Base-by-base conservation (phyloP, 2,888 invertebrate genomes). In the Ichneumon xanthorius region DNA sequence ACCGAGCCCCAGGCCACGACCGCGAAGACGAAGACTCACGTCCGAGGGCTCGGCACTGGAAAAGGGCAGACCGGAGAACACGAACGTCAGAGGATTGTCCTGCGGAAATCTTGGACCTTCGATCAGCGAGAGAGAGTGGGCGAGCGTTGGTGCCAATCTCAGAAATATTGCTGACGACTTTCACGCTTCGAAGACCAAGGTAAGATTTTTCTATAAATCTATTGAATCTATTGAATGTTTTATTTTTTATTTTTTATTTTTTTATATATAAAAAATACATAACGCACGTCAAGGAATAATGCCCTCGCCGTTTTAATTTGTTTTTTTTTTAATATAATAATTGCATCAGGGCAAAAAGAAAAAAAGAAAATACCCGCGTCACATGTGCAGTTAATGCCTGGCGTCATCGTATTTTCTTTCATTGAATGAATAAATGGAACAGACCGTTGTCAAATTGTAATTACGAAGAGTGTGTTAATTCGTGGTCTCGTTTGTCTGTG, bases 161-260 rank as follows among this genome's bases (percentile, higher is more conserved):
- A 91, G 94, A 88, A 93, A 92, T 89, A 93, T 94, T 85, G 94
- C 94, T 80, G 94, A 94, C 73, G 94, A 94, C 82, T 93, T 93
- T 82, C 93, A 94, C 80, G 93, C 93, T 26, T 92, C 92, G 73
- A 93, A 92, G 87, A 92, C 92, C 81, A 94, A 93, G 93, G 94
- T 94, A 87, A 90, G 87, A 16, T 72, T 40, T 33, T 37, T 50
- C 26, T 63, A 19, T 58, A 19, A n/a, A n/a, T n/a, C n/a, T n/a
- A n/a, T n/a, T n/a, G n/a, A n/a, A n/a, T 53, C 45, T 30, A 19
- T 30, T 1, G 6, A 53, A 22, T 16, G 0, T 30, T 70, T 30
- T 30, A 0, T 30, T 63, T 45, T 33, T 33, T 2, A 4, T 30
- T 33, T 6, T 6, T 33, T 5, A 5, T 33, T 33, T 33, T 33